phyloP scores from a whole-genome alignment of 2,797 vertebrate species.

The Enteromius radiatus region DNA sequence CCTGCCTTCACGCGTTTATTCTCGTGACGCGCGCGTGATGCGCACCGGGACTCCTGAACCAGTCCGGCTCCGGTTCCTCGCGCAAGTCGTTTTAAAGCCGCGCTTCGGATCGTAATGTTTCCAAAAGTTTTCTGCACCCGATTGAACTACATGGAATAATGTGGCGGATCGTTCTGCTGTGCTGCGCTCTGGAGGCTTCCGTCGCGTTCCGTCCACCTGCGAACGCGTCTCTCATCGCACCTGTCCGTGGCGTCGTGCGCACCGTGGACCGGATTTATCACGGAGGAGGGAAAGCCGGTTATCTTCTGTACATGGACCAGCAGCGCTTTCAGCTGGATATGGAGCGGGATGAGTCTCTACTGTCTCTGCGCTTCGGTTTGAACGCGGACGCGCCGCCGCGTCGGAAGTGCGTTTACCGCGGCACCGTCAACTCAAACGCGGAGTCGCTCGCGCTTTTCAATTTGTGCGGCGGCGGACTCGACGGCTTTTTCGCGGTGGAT shows the following conservation, averaged over 20 bases:
- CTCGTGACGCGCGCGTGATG: slow-evolving; percentile 70
- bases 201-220: slow-evolving; percentile 72
- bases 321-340: slow-evolving; percentile 89
- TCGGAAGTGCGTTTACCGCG: slow-evolving; percentile 86
- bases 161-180: slow-evolving; percentile 70
- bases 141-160: slow-evolving; percentile 63
- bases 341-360: slow-evolving; percentile 84
- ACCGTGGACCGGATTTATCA: slow-evolving; percentile 89
- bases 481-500: slow-evolving; percentile 90
- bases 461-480: slow-evolving; percentile 87
- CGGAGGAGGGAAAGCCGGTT: slow-evolving; percentile 90
- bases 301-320: slow-evolving; percentile 86
- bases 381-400: slow-evolving; percentile 58
- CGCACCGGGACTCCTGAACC: slow-evolving; percentile 63
- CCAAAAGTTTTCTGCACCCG: slow-evolving; percentile 21
- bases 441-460: slow-evolving; percentile 89
- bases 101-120: slow-evolving; percentile 64
- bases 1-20: slow-evolving; percentile 44
- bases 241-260: slow-evolving; percentile 81
- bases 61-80: slow-evolving; percentile 53
- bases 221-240: slow-evolving; percentile 72
- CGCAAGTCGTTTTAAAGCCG: slow-evolving; percentile 35
- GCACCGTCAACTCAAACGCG: slow-evolving; percentile 87
- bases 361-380: slow-evolving; percentile 74
- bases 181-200: slow-evolving; percentile 53